phyloP scores from a whole-genome alignment of 2,113 vertebrate genomes.

The Alligator sinensis region DNA sequence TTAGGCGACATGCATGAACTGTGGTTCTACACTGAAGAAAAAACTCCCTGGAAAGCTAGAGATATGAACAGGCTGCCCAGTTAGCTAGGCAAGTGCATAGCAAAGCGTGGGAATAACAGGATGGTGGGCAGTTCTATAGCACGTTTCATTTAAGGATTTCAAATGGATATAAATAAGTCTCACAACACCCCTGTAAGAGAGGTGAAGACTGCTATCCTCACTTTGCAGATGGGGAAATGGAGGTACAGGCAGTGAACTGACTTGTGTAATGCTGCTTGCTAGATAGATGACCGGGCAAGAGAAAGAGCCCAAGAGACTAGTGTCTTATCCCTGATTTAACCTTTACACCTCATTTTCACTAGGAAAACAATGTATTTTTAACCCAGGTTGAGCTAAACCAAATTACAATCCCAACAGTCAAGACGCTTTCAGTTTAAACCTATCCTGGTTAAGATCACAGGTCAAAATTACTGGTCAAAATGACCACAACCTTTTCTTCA shows the following conservation, averaged over 20 bases:
- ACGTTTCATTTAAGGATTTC: neutral
- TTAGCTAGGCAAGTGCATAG: neutral
- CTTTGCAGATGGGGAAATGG: neutral
- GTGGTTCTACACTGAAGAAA: neutral
- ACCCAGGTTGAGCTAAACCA: neutral
- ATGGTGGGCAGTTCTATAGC: neutral
- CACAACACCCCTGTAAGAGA: fast-evolving
- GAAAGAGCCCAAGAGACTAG: neutral
- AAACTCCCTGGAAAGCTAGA: neutral
- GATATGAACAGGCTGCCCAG: neutral
- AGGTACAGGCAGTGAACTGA: neutral
- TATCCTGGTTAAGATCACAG: neutral
- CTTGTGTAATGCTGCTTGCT: too few species aligned
- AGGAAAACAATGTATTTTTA: neutral
- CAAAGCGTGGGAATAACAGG: neutral
- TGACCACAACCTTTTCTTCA: neutral
- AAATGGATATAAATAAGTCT: neutral
- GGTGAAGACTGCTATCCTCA: neutral
- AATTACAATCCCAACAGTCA: fast-evolving
- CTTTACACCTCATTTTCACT: neutral
- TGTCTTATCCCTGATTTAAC: neutral
- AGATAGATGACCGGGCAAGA: neutral
- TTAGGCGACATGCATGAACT: fast-evolving
- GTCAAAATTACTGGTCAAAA: neutral
- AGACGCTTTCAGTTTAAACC: neutral